Evolutionary conservation across 1,140 invertebrate genomes (phyloP), one percentile per base, ranked within the genome.

Genomic region (Lithobius niger): DNA sequence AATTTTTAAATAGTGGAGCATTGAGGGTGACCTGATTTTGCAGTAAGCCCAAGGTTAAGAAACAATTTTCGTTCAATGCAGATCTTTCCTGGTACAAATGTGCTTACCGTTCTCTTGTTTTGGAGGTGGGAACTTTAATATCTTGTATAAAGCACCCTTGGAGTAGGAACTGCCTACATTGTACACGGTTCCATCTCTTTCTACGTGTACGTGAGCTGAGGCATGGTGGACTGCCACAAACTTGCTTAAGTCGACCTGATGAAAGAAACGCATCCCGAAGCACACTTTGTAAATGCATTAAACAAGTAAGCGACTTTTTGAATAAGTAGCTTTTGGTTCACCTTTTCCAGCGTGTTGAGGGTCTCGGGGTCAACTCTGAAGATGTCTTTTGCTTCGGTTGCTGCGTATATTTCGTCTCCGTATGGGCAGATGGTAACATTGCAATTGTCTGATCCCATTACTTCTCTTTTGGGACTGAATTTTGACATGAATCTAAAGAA

Each of bases 181-280:
- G 65, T 82, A 90, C 13, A 87, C 78, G 28, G 78, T 78, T 66
- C 86, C 84, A 64, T 88, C 81, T 19, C 71, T 63, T 69, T 82
- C 79, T 22, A 90, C 75, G 62, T 90, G 88, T 0, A 88, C 18
- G 31, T 22, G 88, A 85, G 0, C 87, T 84, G 64, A 92, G 86
- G 64, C 63, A 66, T 85, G 86, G 0, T 91, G 78, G 0, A 93
- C 76, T 3, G 79, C 80, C 18, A 88, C 70, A 65, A 79, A 74
- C 27, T 86, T 70, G 19, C 75, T 77, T 4, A 88, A 61, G 64
- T 86, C 79, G n/a, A 86, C 76, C 75, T 79, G 57, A 74, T 26
- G 64, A 68, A 56, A 18, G 62, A 61, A 51, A 52, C 21, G n/a
- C n/a, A n/a, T n/a, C n/a, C n/a, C n/a, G n/a, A n/a, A n/a, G n/a